Conservation (phyloP, 2,797 vertebrate species). For the Chloroceryle inda region DNA sequence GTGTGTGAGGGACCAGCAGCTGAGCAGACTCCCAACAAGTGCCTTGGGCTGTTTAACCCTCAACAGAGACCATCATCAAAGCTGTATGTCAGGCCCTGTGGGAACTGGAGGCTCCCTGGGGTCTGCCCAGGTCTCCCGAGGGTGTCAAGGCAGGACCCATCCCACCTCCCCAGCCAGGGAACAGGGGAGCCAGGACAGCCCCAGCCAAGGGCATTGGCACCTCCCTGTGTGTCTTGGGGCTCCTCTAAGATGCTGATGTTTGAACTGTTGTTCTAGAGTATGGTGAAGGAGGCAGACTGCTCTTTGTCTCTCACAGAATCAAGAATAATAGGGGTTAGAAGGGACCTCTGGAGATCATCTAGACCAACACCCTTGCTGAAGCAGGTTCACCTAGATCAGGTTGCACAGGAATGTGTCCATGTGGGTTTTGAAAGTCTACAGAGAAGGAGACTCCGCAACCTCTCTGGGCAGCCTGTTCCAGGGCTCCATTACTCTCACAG, state of each 20-base stretch:
- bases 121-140: background rate
- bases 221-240: background rate
- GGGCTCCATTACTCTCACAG: background rate
- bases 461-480: background rate
- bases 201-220: fast-evolving
- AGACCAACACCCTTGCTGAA: background rate
- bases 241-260: background rate
- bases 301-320: background rate
- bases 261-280: background rate
- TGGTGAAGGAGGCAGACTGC: background rate
- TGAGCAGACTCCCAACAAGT: background rate
- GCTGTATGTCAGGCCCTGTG: fast-evolving
- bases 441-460: background rate
- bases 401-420: no score
- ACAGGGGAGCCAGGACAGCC: background rate
- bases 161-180: background rate
- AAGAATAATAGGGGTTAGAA: background rate
- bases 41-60: background rate
- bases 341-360: background rate
- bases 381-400: background rate
- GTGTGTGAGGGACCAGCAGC: background rate
- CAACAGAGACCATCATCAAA: background rate
- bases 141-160: background rate
- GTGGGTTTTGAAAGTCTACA: background rate
- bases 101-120: background rate